These are phyloP conservation scores for Chymomyza caudatula DNA, from an alignment of 2,888 invertebrate genomes.

Conservation along the genomic window DNA sequence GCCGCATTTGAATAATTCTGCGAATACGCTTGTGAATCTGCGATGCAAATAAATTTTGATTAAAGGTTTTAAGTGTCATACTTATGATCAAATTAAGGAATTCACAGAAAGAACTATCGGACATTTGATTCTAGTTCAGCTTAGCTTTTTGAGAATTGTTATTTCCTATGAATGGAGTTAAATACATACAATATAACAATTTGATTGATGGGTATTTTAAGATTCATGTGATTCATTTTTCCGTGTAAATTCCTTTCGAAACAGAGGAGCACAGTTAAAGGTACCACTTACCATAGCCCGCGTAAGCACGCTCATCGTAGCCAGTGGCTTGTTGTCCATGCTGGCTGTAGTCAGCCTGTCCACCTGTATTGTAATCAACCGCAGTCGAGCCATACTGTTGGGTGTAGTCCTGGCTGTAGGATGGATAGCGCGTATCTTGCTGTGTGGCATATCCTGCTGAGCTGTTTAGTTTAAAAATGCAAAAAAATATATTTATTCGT, in stretches of 20 bases:
- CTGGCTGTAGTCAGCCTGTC: constrained; percentile 77
- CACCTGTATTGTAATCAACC: constrained; percentile 76
- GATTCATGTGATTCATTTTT: too few species aligned
- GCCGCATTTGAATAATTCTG: constrained; percentile 77
- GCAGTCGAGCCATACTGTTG: constrained; percentile 77
- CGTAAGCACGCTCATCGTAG: constrained; percentile 77
- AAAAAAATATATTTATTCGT: neutral
- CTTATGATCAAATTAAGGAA: neutral
- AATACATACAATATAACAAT: too few species aligned
- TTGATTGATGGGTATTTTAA: too few species aligned
- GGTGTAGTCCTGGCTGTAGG: constrained; percentile 77
- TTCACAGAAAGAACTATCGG: neutral
- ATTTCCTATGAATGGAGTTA: neutral
- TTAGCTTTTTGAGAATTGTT: too few species aligned
- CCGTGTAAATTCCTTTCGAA: neutral
- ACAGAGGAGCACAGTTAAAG: neutral
- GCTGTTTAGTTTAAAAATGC: constrained; percentile 41
- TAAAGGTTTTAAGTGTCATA: neutral
- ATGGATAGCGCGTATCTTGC: constrained; percentile 76
- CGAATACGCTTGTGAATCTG: constrained; percentile 77
- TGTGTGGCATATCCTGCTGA: constrained; percentile 73
- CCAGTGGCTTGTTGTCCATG: constrained; percentile 63
- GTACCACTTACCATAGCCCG: constrained; percentile 76
- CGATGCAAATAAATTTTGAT: constrained; percentile 8
- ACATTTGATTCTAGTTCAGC: too few species aligned